Evolutionary conservation across 2,113 vertebrate species (phyloP), one percentile per base, ranked within the genome.

Genomic region (Garra rufa): DNA sequence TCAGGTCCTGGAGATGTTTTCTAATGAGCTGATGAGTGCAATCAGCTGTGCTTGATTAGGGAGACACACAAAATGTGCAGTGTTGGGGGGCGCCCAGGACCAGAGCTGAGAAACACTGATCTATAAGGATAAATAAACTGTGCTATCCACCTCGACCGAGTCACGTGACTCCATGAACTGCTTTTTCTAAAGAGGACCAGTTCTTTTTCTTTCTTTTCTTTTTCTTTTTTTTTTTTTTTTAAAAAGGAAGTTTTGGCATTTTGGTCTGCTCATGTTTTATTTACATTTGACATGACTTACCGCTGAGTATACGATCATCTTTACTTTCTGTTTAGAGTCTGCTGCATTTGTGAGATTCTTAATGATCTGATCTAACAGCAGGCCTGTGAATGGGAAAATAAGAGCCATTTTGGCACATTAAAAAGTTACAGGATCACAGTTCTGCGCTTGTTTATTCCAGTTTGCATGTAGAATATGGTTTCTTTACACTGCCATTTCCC

Each of bases 241-340:
- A 77, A 46, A 55, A 76, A 52, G n/a, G 28, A 63, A 67, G 9
- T 26, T 46, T 57, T 10, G 8, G n/a, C 7, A 26, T 46, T 34
- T 73, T n/a, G 17, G 11, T 43, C 44, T 44, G 10, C 43, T 43
- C 10, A 50, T 50, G 63, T 28, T 76, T 26, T 34, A 8, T 41
- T 34, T 9, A 74, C 8, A 4, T 30, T 17, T 30, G 4, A 17
- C 6, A 74, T n/a, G n/a, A n/a, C 97, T 96, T 92, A 99, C 98
- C 3, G 97, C 96, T 21, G 98, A 99, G 86, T 98, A 97, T 87
- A 93, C 94, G 83, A 97, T 94, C 86, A 99, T 75, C 91, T 97
- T 99, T 28, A 96, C 91, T 61, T 83, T 90, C 4, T 90, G 90
- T 30, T 89, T 85, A 0, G 92, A 74, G 70, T 93, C 90, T 50